Base-by-base conservation (phyloP, 2,888 invertebrate genomes). In the Deilephila elpenor region DNA sequence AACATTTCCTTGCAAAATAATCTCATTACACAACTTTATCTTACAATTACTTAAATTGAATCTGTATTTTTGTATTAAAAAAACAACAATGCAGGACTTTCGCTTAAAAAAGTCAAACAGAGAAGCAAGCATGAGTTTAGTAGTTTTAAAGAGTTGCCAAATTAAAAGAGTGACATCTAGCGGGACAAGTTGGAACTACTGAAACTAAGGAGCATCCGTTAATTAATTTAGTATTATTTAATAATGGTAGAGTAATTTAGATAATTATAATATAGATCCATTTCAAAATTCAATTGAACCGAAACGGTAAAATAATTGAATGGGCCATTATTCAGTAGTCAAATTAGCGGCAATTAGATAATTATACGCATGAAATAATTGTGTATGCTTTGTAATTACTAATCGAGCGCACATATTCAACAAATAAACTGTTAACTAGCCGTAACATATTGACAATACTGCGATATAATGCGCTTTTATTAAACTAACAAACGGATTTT, bases 301-400 rank as follows among this genome's bases (percentile, higher is more conserved):
- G 20, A 25, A 67, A 67, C 51, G 20, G 51, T 51, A 67, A 67
- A 67, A 51, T 29, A 67, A 25, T 51, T 51, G 14, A 67, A 67
- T 29, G 67, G 67, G 25, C 17, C 8, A 67, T 67, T 67, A 67
- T 67, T 67, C 20, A 67, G 64, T 17, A 44, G 25, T 5, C 11
- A 5, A 51, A 17, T 51, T 67, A 67, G 44, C 44, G 17, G 44
- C 25, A 25, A 51, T 67, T 67, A 67, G 51, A 51, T 51, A 44
- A 67, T 67, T 67, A 67, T 67, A 44, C 44, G 37, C 51, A 25
- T 51, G 67, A 67, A 67, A 67, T 51, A 67, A 25, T 20, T 20
- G 20, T 14, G 62, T 64, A 67, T 67, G 67, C 67, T 17, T 44
- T 44, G 64, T 44, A 44, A 64, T 64, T 64, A 67, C 67, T 67